Base-by-base conservation (phyloP, 37 sponge, comb jelly and placozoan genomes). In the Oopsacas minuta region DNA sequence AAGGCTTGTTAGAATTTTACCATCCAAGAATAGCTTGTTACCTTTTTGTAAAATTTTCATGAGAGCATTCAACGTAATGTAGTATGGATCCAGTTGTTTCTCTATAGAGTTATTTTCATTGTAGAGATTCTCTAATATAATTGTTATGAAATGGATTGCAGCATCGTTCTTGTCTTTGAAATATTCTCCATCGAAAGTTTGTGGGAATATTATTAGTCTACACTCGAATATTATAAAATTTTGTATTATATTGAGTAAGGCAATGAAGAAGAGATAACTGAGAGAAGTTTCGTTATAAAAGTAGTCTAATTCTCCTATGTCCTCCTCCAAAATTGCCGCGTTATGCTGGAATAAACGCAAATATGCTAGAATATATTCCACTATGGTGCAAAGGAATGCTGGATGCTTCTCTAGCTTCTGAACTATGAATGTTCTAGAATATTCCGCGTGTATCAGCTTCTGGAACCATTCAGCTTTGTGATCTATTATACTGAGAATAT, bases 191-290 rank as follows among this genome's bases (percentile, higher is more conserved):
- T 61, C 75, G 30, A n/a, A 61, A 20, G 75, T 32, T 7, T 61
- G 7, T n/a, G 75, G 75, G 75, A 61, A 61, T 61, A 61, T 10
- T 3, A 61, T 20, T 25, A 32, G 75, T 34, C 75, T 61, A 61
- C 75, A 61, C 75, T 61, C 75, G 75, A 61, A 61, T 61, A 61
- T 61, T 10, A 61, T 10, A 25, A 61, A 5, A 61, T 61, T 61
- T 34, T 61, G 75, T 34, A 61, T 61, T 61, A n/a, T n/a, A 32
- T 61, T 61, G 28, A 61, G 75, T 3, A 34, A 3, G 75, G 30
- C 75, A 12, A 61, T 61, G 22, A 61, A 61, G 22, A 61, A 61
- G 7, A 61, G 22, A 61, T 61, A 61, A n/a, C 28, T 61, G 75
- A 61, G 75, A n/a, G 32, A 61, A n/a, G 22, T 34, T 61, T 61